phyloP scores from a whole-genome alignment of 2,888 invertebrate species.

The Drosophila bunnanda region DNA sequence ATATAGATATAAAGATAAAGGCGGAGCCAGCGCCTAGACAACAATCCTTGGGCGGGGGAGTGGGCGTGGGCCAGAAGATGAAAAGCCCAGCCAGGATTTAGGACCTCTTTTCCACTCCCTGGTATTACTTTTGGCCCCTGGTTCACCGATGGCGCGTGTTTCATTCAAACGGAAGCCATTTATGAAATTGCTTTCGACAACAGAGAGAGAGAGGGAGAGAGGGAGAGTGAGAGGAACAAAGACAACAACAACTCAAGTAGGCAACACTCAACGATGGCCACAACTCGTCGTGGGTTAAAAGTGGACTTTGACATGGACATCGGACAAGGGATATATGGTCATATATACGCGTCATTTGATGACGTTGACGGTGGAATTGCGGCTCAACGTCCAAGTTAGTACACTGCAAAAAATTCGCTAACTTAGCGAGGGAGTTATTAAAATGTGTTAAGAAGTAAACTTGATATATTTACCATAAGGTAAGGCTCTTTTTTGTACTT shows the following conservation, averaged over 20 bases:
- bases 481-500: too few relatives aligned
- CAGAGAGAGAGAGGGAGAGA: too few relatives aligned
- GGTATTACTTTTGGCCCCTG: neutral
- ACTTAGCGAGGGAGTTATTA: too few relatives aligned
- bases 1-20: slow-evolving; percentile 19
- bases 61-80: slow-evolving; percentile 4
- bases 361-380: slow-evolving; percentile 26
- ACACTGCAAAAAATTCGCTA: slow-evolving; percentile 1
- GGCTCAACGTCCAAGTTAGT: slow-evolving; percentile 4
- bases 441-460: neutral
- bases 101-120: neutral
- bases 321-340: slow-evolving; percentile 53
- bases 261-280: slow-evolving; percentile 22
- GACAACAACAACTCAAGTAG: slow-evolving; percentile 32
- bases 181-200: slow-evolving; percentile 73
- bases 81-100: slow-evolving; percentile 1
- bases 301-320: slow-evolving; percentile 58
- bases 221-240: slow-evolving; percentile 35
- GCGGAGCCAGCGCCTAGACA: slow-evolving; percentile 38
- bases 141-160: slow-evolving; percentile 33
- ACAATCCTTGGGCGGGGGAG: slow-evolving; percentile 7
- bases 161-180: slow-evolving; percentile 71
- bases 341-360: slow-evolving; percentile 47
- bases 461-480: too few relatives aligned
- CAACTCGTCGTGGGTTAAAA: slow-evolving; percentile 42